Conservation (phyloP, 1,140 invertebrate genomes). For the Drosophila varians region DNA sequence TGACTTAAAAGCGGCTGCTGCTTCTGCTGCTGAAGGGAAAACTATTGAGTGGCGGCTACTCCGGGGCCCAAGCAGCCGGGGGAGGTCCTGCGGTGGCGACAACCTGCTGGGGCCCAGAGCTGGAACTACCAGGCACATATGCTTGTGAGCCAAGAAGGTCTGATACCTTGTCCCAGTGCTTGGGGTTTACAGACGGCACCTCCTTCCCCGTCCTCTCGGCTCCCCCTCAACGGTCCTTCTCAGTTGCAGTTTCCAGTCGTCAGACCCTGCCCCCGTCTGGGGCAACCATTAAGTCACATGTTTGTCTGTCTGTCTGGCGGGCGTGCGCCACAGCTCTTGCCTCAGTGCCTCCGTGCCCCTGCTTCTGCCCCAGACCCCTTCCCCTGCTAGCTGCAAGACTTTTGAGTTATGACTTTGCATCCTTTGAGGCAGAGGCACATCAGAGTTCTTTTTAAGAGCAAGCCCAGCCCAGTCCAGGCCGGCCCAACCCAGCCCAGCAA, state of each 20-base stretch:
- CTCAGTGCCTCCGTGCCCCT: conserved; percentile 1
- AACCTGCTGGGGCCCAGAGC: conserved; percentile 57
- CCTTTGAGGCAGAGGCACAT: conserved; percentile 35
- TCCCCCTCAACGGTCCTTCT: neutral
- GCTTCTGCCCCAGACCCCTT: neutral
- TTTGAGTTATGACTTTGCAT: conserved; percentile 79
- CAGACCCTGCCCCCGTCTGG: conserved; percentile 7
- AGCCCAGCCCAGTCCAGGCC: neutral
- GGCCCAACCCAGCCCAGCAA: no score
- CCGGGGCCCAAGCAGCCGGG: neutral
- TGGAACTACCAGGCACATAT: conserved; percentile 49
- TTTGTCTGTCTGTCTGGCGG: conserved; percentile 43
- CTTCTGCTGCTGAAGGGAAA: conserved; percentile 19
- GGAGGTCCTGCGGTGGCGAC: conserved; percentile 14
- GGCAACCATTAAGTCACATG: conserved; percentile 58
- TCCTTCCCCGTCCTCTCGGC: neutral
- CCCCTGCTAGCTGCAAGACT: conserved; percentile 51
- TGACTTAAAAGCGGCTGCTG: conserved; percentile 69
- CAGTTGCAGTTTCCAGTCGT: conserved; percentile 34
- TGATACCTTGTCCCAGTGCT: conserved; percentile 45
- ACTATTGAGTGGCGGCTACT: conserved; percentile 1
- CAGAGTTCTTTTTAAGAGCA: conserved; percentile 30
- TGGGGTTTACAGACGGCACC: conserved; percentile 26
- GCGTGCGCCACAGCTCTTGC: conserved; percentile 29
- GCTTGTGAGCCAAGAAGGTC: conserved; percentile 68